Base-by-base conservation (phyloP, 2,888 invertebrate species). In the Parascotia fuliginaria region DNA sequence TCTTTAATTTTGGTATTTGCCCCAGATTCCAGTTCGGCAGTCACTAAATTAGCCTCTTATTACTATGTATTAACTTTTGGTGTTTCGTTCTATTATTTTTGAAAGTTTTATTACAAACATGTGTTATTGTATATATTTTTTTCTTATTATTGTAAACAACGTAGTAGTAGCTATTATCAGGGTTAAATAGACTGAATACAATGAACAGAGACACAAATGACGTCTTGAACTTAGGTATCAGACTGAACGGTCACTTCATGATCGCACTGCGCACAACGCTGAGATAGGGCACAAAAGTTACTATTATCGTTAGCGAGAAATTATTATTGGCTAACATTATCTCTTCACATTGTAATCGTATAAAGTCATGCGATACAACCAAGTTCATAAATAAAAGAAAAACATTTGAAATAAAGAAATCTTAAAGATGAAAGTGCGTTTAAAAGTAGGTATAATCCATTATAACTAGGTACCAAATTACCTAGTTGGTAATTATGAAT, bases 191-290 rank as follows among this genome's bases (percentile, higher is more conserved):
- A 39, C 37, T 38, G 28, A 59, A 59, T 44, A 49, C 31, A 57
- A 45, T 49, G 31, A 29, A 46, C 43, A 63, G 40, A 55, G 52
- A 60, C 70, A 66, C 60, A 73, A 43, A 49, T 50, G n/a, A n/a
- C n/a, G 19, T n/a, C 36, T 48, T 69, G 58, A 66, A 70, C 62
- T 60, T 73, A 62, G 55, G 49, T 66, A 61, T 62, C 53, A 27
- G 24, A 34, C 48, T 5, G 57, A 19, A 48, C 59, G 59, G 60
- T 63, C 56, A 59, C 29, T 31, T 6, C 36, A 22, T 11, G 33
- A 32, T 39, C 38, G 31, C 51, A 40, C 27, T 62, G 51, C 67
- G 66, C 49, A 55, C 15, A 34, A 6, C 3, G 1, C 7, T 24
- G 7, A 24, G 5, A 19, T 2, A 19, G 2, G 5, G 19, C 3